phyloP scores from a whole-genome alignment of 1,140 invertebrate genomes.

The Metaphire vulgaris region DNA sequence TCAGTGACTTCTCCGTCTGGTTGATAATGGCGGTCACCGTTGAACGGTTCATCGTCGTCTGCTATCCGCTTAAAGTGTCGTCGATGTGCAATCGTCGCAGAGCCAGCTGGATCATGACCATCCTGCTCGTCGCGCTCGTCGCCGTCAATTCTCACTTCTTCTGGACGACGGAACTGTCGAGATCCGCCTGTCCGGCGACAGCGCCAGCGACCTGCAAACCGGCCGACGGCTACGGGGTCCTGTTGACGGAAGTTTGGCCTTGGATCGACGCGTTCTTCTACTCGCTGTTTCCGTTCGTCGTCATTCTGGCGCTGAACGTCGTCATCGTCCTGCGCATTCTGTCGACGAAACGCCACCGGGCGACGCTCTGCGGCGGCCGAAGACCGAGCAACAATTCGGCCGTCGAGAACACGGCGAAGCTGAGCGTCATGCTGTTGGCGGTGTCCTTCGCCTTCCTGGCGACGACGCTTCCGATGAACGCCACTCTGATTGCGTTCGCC shows the following conservation, averaged over 20 bases:
- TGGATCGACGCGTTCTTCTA: constrained; percentile 47
- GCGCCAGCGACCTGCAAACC: neutral
- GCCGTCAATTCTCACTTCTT: constrained; percentile 26
- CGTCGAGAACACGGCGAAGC: constrained; percentile 36
- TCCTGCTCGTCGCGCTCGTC: constrained; percentile 4
- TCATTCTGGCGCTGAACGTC: constrained; percentile 32
- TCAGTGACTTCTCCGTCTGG: constrained; percentile 47
- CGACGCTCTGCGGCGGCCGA: neutral
- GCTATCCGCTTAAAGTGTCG: constrained; percentile 42
- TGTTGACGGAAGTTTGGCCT: constrained; percentile 38
- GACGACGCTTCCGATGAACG: constrained; percentile 47
- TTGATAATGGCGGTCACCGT: constrained; percentile 49
- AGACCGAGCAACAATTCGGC: neutral
- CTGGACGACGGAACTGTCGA: constrained; percentile 14
- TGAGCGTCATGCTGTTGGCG: constrained; percentile 46
- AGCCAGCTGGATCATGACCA: constrained; percentile 13
- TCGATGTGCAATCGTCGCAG: constrained; percentile 35
- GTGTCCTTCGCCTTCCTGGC: constrained; percentile 48
- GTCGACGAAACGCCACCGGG: neutral
- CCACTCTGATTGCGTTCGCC: constrained; percentile 40
- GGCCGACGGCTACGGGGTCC: constrained; percentile 20
- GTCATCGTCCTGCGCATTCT: constrained; percentile 20
- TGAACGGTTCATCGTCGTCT: constrained; percentile 46
- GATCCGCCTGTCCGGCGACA: neutral
- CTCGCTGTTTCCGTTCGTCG: constrained; percentile 41